Evolutionary conservation across 2,888 invertebrate species (phyloP), one percentile per base, ranked within the genome.

Genomic region (Thecophora atra): DNA sequence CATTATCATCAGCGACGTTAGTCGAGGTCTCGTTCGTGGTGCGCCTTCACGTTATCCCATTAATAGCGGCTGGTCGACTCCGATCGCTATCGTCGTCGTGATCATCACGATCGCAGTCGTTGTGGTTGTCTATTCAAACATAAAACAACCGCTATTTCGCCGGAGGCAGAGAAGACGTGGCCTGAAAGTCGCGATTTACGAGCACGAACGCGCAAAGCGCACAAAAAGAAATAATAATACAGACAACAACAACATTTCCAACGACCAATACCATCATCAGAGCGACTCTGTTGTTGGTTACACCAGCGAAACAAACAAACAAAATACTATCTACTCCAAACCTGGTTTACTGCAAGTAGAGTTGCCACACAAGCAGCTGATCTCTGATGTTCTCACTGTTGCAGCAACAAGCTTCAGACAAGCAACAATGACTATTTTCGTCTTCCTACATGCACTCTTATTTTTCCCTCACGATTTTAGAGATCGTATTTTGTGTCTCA

Each of bases 341-440:
- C 56, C 56, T n/a, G 54, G 56, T 67, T 54, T 54, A 67, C 6
- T 42, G 24, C 24, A 3, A 26, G 60, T 42, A 13, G 11, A 28
- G 54, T 67, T 67, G 56, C 67, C 42, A 67, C 42, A 67, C 67
- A 24, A 67, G 54, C 54, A 67, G 67, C 67, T 67, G 67, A 67
- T 54, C 54, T 67, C 37, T 54, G 54, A 54, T 56, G 67, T 54
- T 56, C 24, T 42, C 17, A 26, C 17, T 24, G 24, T 47, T 54
- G 37, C 56, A 15, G 24, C 37, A 56, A 56, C 67, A 21, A 56
- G 47, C n/a, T 47, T 1, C 47, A 47, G n/a, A 15, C 5, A 47
- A 47, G 13, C 47, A 47, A 47, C 11, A 37, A 6, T 37, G 37
- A 37, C 7, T 37, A 37, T 37, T 37, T 37, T 56, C 13, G 17